A percentile compares a stretch with the other conserved stretches of the same genome.
These are phyloP conservation scores for Nasonia longicornis DNA, from an alignment of 1,140 invertebrate genomes.

Conservation along the genomic window DNA sequence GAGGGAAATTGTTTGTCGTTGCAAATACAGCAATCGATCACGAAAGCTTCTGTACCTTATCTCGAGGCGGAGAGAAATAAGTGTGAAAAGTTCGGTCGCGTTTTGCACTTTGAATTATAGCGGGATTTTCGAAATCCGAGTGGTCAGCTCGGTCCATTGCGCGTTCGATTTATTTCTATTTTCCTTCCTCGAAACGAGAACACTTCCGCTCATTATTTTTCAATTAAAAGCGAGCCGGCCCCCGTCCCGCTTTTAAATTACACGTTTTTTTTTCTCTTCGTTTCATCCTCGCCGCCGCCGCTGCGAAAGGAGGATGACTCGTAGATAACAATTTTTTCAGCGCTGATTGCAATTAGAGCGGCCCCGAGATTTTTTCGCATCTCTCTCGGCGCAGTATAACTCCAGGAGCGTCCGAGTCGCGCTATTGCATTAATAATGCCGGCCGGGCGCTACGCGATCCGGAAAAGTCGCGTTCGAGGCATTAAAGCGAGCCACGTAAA, in stretches of 20 bases:
- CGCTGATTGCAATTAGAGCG: constrained; percentile 6
- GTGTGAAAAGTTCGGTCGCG: no score
- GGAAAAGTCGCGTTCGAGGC: neutral
- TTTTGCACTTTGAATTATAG: no score
- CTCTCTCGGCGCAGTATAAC: neutral
- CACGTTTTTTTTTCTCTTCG: neutral
- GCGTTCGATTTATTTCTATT: no score
- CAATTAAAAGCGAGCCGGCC: no score
- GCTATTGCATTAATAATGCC: constrained; percentile 12
- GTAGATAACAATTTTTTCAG: constrained; percentile 2
- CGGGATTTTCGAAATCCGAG: neutral
- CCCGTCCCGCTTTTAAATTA: no score
- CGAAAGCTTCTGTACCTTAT: neutral
- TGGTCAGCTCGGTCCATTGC: no score
- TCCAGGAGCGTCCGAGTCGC: neutral
- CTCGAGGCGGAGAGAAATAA: no score
- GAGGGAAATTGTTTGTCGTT: neutral
- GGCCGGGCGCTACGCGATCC: neutral
- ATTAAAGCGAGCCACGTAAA: constrained; percentile 25
- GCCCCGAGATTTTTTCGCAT: neutral
- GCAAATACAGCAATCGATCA: neutral
- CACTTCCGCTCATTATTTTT: no score
- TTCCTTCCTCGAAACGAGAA: no score
- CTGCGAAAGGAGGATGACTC: neutral
- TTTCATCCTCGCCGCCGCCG: neutral